A percentile compares a stretch with the other conserved stretches of the same genome.
phyloP scores from a whole-genome alignment of 2,888 invertebrate species.

The Caenorhabditis virilis region DNA sequence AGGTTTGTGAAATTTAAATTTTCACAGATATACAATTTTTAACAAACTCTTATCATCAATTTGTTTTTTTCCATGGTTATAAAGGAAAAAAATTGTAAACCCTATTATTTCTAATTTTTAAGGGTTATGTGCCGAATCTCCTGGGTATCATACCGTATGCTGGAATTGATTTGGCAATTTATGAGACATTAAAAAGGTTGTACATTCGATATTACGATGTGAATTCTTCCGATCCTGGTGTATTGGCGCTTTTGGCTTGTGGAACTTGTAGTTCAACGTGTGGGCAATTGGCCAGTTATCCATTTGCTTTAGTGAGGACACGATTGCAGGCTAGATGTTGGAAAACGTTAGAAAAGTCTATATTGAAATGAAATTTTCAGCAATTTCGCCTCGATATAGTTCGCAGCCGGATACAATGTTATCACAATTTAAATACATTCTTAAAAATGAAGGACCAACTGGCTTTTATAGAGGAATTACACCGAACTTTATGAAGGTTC shows the following conservation, averaged over 20 bases:
- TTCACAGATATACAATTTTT: no score
- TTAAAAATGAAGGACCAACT: slow-evolving; percentile 83
- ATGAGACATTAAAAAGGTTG: slow-evolving; percentile 85
- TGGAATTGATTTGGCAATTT: slow-evolving; percentile 95
- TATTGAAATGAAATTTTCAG: slow-evolving; percentile 4
- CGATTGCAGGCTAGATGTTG: slow-evolving; percentile 81
- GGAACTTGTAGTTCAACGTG: slow-evolving; percentile 92
- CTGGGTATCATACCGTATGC: slow-evolving; percentile 93
- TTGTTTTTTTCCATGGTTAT: slow-evolving; percentile 3
- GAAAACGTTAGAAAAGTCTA: background rate
- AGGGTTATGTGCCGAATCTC: slow-evolving; percentile 96
- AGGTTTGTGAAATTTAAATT: slow-evolving; percentile 12
- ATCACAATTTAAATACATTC: slow-evolving; percentile 74
- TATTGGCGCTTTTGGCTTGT: slow-evolving; percentile 85
- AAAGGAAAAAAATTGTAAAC: background rate
- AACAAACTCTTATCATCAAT: background rate
- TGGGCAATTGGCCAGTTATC: slow-evolving; percentile 96
- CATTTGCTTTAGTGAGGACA: slow-evolving; percentile 90
- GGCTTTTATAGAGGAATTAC: slow-evolving; percentile 96
- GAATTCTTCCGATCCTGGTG: slow-evolving; percentile 77
- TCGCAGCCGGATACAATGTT: slow-evolving; percentile 61
- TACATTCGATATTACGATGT: slow-evolving; percentile 19
- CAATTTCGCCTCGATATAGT: slow-evolving; percentile 35
- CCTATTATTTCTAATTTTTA: background rate
- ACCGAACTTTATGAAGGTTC: slow-evolving; percentile 93